Evolutionary conservation across 2,113 vertebrate genomes (phyloP).

Genomic region (Varanus komodoensis): DNA sequence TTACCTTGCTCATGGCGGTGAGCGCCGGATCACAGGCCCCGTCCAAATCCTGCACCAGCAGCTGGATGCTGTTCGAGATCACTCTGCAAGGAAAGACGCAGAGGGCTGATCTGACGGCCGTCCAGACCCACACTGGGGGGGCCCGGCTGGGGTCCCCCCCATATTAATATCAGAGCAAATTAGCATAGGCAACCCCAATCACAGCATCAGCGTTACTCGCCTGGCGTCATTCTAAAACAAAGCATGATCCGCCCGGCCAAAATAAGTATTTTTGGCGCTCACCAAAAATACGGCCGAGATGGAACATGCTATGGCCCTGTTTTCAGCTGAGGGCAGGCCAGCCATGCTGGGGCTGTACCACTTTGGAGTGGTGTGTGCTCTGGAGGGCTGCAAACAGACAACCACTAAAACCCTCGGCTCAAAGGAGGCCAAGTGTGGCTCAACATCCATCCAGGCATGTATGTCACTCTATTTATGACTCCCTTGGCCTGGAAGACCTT

Average conservation of each 20-base stretch:
- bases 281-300: background rate
- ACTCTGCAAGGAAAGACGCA: constrained; percentile 81
- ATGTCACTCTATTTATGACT: no score
- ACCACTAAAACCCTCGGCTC: background rate
- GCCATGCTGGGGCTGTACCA: background rate
- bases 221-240: background rate
- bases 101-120: no score
- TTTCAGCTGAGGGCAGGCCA: no score
- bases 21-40: constrained; percentile 96
- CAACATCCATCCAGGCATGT: no score
- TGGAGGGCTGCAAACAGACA: background rate
- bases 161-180: no score
- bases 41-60: constrained; percentile 97
- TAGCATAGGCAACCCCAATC: no score
- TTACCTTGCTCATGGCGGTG: constrained; percentile 98
- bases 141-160: background rate
- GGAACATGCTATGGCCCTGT: no score
- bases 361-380: background rate
- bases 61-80: constrained; percentile 98
- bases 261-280: background rate
- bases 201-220: background rate
- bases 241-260: background rate
- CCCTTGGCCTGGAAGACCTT: no score
- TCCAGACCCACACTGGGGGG: no score
- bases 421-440: no score